Conservation (phyloP, 2,888 invertebrate species). For the Drosophila planitibia region DNA sequence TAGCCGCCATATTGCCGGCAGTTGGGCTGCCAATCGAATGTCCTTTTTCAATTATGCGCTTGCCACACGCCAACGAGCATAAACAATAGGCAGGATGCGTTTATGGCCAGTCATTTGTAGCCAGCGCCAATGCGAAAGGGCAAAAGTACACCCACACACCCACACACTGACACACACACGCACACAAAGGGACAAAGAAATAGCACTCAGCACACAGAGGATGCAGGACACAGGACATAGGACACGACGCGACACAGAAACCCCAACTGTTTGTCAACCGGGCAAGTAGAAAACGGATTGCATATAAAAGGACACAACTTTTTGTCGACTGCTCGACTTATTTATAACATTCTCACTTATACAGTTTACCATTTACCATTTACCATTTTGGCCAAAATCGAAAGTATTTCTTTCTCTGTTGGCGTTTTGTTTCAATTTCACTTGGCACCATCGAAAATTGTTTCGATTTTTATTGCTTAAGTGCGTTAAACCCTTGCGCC, state of each 20-base stretch:
- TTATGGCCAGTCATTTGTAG: conserved; percentile 77
- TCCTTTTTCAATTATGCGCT: conserved; percentile 79
- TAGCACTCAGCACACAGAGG: conserved; percentile 14
- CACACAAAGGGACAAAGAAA: not conserved
- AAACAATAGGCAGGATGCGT: conserved; percentile 80
- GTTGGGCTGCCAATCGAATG: conserved; percentile 65
- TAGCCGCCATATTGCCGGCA: conserved; percentile 44
- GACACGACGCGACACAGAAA: conserved; percentile 31
- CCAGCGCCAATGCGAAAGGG: conserved; percentile 47
- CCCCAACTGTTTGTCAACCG: conserved; percentile 71
- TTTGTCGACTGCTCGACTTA: conserved; percentile 64
- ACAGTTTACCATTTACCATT: conserved; percentile 48
- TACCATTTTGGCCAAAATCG: conserved; percentile 57
- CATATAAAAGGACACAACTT: conserved; percentile 59
- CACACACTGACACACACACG: not conserved
- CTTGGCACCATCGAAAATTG: conserved; percentile 76
- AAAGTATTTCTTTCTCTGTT: conserved; percentile 62
- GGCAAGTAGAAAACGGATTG: conserved; percentile 52
- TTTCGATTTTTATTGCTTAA: conserved; percentile 82
- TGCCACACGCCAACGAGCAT: conserved; percentile 71
- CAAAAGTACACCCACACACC: conserved; percentile 4
- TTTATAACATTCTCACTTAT: conserved; percentile 78
- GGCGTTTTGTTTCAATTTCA: conserved; percentile 77
- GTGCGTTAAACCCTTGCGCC: conserved; percentile 79
- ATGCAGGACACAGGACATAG: conserved; percentile 7